A percentile compares a stretch with the other conserved stretches of the same genome.
These are phyloP conservation scores for Tipula vernalis DNA, from an alignment of 2,888 invertebrate species.

Conservation along the genomic window DNA sequence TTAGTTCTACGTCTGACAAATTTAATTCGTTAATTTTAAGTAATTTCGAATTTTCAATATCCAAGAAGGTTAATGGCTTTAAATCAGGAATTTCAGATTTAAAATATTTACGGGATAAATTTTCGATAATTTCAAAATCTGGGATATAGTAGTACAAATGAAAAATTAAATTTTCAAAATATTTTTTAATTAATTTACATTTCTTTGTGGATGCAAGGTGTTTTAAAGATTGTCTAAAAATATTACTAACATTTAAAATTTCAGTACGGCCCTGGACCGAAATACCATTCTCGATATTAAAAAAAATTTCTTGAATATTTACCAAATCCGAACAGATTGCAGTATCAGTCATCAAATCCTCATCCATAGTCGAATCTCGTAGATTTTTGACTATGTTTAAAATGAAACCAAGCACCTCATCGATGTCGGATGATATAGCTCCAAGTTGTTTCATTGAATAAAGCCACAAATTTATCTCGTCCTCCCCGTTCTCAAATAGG, in stretches of 20 bases:
- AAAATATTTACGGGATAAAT: not conserved
- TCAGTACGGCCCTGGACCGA: slow-evolving; percentile 31
- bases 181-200: slow-evolving; percentile 27
- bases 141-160: slow-evolving; percentile 30
- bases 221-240: slow-evolving; percentile 16
- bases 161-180: slow-evolving; percentile 32
- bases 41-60: not conserved
- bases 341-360: slow-evolving; percentile 4
- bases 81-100: not conserved
- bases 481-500: slow-evolving; percentile 46
- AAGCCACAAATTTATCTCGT: slow-evolving; percentile 56
- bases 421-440: slow-evolving; percentile 15
- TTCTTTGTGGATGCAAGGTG: slow-evolving; percentile 15
- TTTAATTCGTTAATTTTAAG: not conserved
- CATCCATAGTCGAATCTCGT: slow-evolving; percentile 15
- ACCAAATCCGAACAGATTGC: slow-evolving; percentile 6
- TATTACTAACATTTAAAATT: slow-evolving; percentile 28
- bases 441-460: slow-evolving; percentile 30
- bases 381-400: slow-evolving; percentile 17
- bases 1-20: not conserved
- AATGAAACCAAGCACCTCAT: slow-evolving; percentile 25
- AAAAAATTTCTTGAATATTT: slow-evolving; percentile 28
- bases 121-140: slow-evolving; percentile 22
- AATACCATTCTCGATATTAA: slow-evolving; percentile 32
- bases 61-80: not conserved